phyloP scores from a whole-genome alignment of 2,113 vertebrate genomes.

The Cryptotis parvus region DNA sequence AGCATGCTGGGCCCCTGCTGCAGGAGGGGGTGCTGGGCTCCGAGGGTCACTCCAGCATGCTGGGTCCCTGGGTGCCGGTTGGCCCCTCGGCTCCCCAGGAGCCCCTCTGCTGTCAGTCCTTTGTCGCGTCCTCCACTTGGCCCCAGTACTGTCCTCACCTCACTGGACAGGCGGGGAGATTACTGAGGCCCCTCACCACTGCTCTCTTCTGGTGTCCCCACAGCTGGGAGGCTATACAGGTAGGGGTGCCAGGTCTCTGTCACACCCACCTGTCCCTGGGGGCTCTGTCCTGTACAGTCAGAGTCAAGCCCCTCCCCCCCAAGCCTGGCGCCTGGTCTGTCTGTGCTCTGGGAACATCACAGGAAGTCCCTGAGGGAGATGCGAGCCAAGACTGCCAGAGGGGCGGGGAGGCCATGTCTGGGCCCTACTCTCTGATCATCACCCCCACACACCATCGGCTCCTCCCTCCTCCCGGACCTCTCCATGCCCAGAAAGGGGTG shows the following conservation, averaged over 20 bases:
- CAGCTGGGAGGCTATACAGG: neutral
- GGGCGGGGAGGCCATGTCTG: neutral
- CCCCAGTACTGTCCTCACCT: neutral
- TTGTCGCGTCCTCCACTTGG: neutral
- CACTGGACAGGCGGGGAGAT: too few species aligned
- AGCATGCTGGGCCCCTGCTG: too few species aligned
- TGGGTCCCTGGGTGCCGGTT: neutral
- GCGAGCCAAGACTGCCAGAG: too few species aligned
- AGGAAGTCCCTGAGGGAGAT: too few species aligned
- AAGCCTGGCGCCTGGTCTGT: neutral
- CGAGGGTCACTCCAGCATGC: too few species aligned
- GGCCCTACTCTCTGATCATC: neutral
- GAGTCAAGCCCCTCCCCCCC: neutral
- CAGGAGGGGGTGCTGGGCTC: too few species aligned
- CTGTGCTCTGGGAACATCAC: neutral
- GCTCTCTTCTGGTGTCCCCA: neutral
- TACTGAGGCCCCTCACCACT: too few species aligned
- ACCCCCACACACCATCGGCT: too few species aligned
- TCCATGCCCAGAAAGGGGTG: neutral
- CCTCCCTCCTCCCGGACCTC: neutral
- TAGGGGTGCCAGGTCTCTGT: neutral
- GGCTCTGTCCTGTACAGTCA: neutral
- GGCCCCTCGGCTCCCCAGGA: neutral
- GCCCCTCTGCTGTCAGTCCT: slow-evolving; percentile 9
- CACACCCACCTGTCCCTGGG: neutral